Evolutionary conservation across 2,888 invertebrate genomes (phyloP).

Genomic region (Choristoneura rosaceana): DNA sequence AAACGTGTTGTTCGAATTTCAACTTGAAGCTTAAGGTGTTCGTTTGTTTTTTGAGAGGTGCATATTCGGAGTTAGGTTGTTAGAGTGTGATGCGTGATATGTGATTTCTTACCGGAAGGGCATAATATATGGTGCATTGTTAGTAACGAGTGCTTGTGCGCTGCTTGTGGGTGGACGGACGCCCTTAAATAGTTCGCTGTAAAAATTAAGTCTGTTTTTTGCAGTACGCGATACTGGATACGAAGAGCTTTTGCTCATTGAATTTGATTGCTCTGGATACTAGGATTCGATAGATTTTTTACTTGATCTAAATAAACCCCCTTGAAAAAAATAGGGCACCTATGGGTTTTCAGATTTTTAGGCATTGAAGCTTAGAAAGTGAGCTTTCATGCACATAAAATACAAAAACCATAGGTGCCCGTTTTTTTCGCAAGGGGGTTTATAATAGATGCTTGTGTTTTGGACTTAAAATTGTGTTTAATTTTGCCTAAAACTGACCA

Average conservation of each 20-base stretch:
- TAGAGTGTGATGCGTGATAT: constrained; percentile 4
- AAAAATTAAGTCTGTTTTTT: constrained; percentile 35
- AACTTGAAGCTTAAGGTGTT: not conserved
- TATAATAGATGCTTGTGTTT: no score
- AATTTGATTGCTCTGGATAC: not conserved
- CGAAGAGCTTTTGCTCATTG: not conserved
- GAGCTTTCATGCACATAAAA: no score
- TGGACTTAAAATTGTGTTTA: no score
- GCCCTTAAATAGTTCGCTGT: constrained; percentile 40
- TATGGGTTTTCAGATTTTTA: no score
- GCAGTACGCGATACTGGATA: not conserved
- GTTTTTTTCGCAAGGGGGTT: no score
- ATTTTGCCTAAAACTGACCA: no score
- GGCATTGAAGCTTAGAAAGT: no score
- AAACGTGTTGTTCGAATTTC: not conserved
- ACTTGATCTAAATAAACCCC: no score
- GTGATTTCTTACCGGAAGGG: constrained; percentile 79
- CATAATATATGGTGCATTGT: constrained; percentile 84
- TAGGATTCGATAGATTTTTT: no score
- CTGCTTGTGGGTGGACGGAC: constrained; percentile 42
- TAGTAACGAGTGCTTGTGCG: constrained; percentile 78
- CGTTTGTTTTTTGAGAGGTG: not conserved
- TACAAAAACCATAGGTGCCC: no score
- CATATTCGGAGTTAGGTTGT: not conserved
- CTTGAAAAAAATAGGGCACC: no score